Evolutionary conservation across 2,797 vertebrate species (phyloP), one percentile per base, ranked within the genome.

Genomic region (Garrulus glandarius): DNA sequence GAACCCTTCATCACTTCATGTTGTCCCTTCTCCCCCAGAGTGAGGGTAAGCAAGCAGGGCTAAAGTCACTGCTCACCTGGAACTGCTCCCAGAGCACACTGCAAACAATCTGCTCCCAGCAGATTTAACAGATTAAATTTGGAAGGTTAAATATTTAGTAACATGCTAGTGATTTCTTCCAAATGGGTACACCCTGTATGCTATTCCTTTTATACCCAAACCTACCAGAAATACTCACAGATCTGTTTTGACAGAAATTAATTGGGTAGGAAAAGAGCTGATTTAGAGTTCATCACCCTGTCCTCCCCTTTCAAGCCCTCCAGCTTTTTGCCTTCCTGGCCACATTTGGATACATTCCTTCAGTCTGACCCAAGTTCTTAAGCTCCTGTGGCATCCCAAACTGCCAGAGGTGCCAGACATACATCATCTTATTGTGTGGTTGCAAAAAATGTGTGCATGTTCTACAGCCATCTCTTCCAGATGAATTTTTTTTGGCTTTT

Each of bases 101-200:
- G 63, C 50, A 92, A 84, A 63, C 41, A 63, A 47, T 57, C 78
- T 75, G 67, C 37, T 94, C 80, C 67, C 77, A 68, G 74, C 1
- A 23, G 76, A 79, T 81, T 84, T 11, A 70, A 67, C 32, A 39
- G 80, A 92, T 86, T 87, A 52, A 57, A 86, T 84, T 69, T 72
- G 34, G 63, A 76, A 85, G 41, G 53, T 79, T 96, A 85, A 93
- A 92, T 93, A 70, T 89, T 91, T 75, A 81, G 90, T 77, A 77
- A 46, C 37, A 36, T 44, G 29, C 37, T 61, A 60, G 61, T 21
- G 20, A 44, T 63, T 90, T 75, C 56, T 74, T 78, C 52, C 84
- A 70, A 91, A 82, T 30, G 44, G 44, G 50, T 59, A 64, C 23
- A 27, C 5, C 11, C 50, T 84, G 13, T 24, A 70, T 68, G 36